A percentile compares a stretch with the other conserved stretches of the same genome.
phyloP scores from a whole-genome alignment of 2,113 vertebrate species.

The Mesitornis unicolor region DNA sequence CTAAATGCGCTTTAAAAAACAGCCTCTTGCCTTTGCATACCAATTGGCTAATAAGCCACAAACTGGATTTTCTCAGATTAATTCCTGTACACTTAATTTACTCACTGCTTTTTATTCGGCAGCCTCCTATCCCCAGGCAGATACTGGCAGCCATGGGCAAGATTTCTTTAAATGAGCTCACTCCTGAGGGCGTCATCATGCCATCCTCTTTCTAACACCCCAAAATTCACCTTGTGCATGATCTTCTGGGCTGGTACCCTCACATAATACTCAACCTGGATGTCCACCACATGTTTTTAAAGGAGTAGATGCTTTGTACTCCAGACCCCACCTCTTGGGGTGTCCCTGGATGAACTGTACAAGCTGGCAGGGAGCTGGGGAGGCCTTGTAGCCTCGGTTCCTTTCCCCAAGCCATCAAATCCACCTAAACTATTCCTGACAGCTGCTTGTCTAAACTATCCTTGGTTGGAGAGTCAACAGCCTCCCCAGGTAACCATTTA shows the following conservation, averaged over 20 bases:
- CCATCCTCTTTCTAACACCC: not conserved
- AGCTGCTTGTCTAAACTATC: not conserved
- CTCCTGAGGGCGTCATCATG: not conserved
- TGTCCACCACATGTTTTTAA: fast-evolving
- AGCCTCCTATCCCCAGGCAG: not conserved
- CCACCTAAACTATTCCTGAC: not conserved
- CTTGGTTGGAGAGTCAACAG: fast-evolving
- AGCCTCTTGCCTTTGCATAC: not conserved
- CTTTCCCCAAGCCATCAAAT: not conserved
- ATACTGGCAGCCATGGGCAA: not conserved
- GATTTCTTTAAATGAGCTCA: not conserved
- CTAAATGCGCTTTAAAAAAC: not conserved
- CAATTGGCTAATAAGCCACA: slow-evolving; percentile 17
- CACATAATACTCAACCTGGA: not conserved
- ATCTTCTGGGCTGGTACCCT: not conserved
- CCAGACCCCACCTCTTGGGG: not conserved
- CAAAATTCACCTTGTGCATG: not conserved
- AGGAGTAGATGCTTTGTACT: not conserved
- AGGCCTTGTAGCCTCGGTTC: not conserved
- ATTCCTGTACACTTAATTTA: not conserved
- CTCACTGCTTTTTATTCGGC: not conserved
- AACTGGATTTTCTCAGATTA: slow-evolving; percentile 41
- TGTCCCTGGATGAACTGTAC: not conserved
- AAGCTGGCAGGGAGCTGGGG: not conserved
- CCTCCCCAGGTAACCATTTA: not conserved